phyloP scores from a whole-genome alignment of 2,113 vertebrate genomes.

The Emydocephalus ijimae region DNA sequence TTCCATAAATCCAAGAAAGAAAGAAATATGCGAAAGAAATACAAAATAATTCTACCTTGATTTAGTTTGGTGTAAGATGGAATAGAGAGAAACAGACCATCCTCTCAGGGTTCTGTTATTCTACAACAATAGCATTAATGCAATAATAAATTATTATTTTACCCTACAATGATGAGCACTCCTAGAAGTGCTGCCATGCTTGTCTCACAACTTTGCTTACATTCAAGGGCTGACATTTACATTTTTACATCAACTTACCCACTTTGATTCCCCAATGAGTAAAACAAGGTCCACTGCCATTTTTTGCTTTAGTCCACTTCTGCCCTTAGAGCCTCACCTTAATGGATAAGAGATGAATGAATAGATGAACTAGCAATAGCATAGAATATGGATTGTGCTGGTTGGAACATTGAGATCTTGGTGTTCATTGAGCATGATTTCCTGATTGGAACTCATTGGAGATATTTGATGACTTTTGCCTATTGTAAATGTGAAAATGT shows the following conservation, averaged over 20 bases:
- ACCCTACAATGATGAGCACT: neutral
- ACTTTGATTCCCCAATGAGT: neutral
- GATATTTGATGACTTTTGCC: neutral
- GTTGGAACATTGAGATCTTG: neutral
- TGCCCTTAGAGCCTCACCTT: neutral
- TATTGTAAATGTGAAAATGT: neutral
- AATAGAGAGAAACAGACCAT: neutral
- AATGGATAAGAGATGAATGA: neutral
- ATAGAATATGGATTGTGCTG: neutral
- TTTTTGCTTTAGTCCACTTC: neutral
- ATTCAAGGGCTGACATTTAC: neutral
- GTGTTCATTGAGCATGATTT: neutral
- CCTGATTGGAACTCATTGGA: neutral
- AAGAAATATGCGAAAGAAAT: neutral
- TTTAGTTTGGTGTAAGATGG: neutral
- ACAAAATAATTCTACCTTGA: neutral
- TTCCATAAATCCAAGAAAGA: neutral
- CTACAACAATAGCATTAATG: neutral
- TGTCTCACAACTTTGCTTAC: neutral
- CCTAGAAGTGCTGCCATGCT: neutral
- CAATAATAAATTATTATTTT: neutral
- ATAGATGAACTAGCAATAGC: neutral
- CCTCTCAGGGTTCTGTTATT: neutral
- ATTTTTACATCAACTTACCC: neutral
- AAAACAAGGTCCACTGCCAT: neutral